Base-by-base conservation (phyloP, 2,888 invertebrate species). In the Cephus spinipes region DNA sequence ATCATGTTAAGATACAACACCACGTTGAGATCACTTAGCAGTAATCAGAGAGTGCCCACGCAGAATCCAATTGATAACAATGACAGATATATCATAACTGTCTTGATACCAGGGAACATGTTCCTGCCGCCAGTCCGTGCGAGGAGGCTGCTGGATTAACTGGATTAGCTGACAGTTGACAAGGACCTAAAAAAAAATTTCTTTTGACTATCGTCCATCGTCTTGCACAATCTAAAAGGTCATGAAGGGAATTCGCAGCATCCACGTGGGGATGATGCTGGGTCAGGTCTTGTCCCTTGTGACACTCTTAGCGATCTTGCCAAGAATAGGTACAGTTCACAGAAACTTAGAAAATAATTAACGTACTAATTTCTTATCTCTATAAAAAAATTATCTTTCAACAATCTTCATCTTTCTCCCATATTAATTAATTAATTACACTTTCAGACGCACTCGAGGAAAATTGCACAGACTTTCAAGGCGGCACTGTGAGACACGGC, bases 381-480 rank as follows among this genome's bases (percentile, higher is more conserved):
- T 12, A 40, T 12, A 40, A 0, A 15, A 40, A 40, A 36, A 0
- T 15, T 15, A 36, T 40, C 40, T 15, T 40, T 15, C 4, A 40
- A 15, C 4, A 0, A 15, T 4, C 15, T 40, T 40, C 40, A 4
- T 4, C 4, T 15, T 36, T 4, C 4, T 12, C 0, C 1, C 40
- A 4, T 40, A 15, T 15, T 15, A 40, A 40, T 40, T 15, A 40
- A 40, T 40, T 15, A 40, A 40, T 15, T 40, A 3, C 1, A 15
- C 30, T 92, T 92, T 36, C 92, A 95, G 95, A 92, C 84, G 94
- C 94, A 85, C 92, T 95, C 86, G 95, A 96, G 90, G 96, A 96
- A 91, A 95, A 96, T 92, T 97, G 97, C 90, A 95, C 94, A 82
- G 97, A 97, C 93, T 96, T 96, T 93, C 96, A 96, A 92, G 96